A percentile compares a stretch with the other conserved stretches of the same genome.
Conservation (phyloP, 2,113 vertebrate genomes). For the Neogobius melanostomus region DNA sequence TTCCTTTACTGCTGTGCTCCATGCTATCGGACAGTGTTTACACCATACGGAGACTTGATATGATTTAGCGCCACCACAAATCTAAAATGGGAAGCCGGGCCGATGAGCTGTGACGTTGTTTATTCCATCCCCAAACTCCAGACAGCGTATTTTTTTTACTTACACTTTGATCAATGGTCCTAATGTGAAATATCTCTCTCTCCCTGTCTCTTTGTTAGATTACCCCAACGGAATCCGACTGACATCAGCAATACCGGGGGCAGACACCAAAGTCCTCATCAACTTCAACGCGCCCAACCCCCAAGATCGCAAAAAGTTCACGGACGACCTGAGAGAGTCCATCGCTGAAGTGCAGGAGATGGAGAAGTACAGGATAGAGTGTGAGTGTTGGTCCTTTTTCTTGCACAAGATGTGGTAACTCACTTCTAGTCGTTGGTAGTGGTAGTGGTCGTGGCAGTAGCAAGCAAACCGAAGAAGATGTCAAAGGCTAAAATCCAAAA, state of each 20-base stretch:
- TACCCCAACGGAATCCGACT: slow-evolving; percentile 97
- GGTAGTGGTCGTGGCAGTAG: background rate
- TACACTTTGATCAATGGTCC: slow-evolving; percentile 39
- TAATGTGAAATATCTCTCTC: slow-evolving; percentile 34
- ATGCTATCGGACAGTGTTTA: slow-evolving; percentile 39
- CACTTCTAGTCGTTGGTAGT: slow-evolving; percentile 13
- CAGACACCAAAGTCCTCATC: slow-evolving; percentile 96
- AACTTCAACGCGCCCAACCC: slow-evolving; percentile 98
- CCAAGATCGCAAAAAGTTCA: slow-evolving; percentile 98
- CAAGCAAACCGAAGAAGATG: too few relatives aligned
- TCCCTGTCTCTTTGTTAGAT: slow-evolving; percentile 73
- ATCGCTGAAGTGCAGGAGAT: slow-evolving; percentile 98
- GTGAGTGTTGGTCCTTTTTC: slow-evolving; percentile 76
- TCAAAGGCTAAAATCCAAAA: too few relatives aligned
- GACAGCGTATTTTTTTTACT: slow-evolving; percentile 29
- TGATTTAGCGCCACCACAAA: slow-evolving; percentile 34
- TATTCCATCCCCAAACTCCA: slow-evolving; percentile 29
- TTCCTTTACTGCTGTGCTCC: slow-evolving; percentile 12
- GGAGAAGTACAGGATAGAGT: slow-evolving; percentile 99
- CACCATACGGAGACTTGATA: slow-evolving; percentile 6
- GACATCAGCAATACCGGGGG: slow-evolving; percentile 92
- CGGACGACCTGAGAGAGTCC: slow-evolving; percentile 93
- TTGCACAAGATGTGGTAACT: background rate
- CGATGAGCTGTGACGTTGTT: slow-evolving; percentile 36
- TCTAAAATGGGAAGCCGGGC: slow-evolving; percentile 18